These are phyloP conservation scores for Macrotrachela quadricornifera DNA, from an alignment of 1,140 invertebrate genomes.

Conservation along the genomic window DNA sequence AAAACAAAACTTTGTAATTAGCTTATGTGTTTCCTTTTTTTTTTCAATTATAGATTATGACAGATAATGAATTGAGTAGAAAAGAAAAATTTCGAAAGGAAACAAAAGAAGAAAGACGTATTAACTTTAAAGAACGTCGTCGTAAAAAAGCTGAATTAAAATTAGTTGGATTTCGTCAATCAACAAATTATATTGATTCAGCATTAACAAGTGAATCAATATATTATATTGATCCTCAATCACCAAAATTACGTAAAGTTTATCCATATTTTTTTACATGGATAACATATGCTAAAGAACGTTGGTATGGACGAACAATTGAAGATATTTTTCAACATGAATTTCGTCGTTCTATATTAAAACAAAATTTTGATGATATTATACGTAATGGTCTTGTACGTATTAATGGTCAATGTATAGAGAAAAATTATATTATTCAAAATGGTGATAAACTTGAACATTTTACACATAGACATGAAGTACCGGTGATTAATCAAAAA, in stretches of 20 bases:
- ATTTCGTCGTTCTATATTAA: slow-evolving; percentile 47
- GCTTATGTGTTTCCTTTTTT: no score
- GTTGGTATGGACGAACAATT: slow-evolving; percentile 84
- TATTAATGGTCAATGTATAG: slow-evolving; percentile 78
- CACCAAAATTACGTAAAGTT: slow-evolving; percentile 54
- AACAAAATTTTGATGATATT: slow-evolving; percentile 52
- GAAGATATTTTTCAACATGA: slow-evolving; percentile 78
- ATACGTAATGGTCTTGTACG: slow-evolving; percentile 69
- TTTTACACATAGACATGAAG: slow-evolving; percentile 69
- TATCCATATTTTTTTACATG: slow-evolving; percentile 96
- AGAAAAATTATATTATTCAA: slow-evolving; percentile 65
- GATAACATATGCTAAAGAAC: slow-evolving; percentile 81
- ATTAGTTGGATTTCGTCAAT: slow-evolving; percentile 6
- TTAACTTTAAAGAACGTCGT: not conserved
- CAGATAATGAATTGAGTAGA: no score
- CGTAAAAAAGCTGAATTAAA: not conserved
- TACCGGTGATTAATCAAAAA: slow-evolving; percentile 72
- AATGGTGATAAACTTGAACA: slow-evolving; percentile 48
- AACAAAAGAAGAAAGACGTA: slow-evolving; percentile 1
- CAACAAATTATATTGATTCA: slow-evolving; percentile 5
- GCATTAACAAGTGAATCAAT: not conserved
- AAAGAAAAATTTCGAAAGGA: not conserved
- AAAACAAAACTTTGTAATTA: no score
- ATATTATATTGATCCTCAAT: no score
- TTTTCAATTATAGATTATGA: no score